Conservation (phyloP, 2,113 vertebrate genomes). For the pig (Sus scrofa) region DNA sequence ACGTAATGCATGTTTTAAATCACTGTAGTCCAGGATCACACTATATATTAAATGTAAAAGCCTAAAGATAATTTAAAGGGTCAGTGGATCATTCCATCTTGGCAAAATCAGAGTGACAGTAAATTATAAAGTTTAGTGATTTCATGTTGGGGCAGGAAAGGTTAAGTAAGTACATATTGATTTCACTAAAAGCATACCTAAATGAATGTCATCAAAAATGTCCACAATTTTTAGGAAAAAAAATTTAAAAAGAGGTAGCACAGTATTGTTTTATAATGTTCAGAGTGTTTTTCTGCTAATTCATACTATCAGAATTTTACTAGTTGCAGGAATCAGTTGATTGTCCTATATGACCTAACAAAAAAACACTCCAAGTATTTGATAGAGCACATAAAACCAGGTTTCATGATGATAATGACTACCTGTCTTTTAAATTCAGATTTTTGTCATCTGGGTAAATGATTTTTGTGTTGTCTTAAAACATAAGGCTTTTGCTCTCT, state of each 20-base stretch:
- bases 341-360: background rate
- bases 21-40: conserved; percentile 18
- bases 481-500: conserved; percentile 24
- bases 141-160: background rate
- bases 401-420: conserved; percentile 37
- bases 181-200: conserved; percentile 62
- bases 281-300: conserved; percentile 52
- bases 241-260: conserved; percentile 1
- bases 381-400: conserved; percentile 30
- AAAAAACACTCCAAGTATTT: conserved; percentile 36
- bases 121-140: conserved; percentile 43
- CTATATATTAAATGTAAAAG: conserved; percentile 49
- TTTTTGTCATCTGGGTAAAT: conserved; percentile 26
- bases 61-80: conserved; percentile 42
- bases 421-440: conserved; percentile 40
- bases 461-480: conserved; percentile 48
- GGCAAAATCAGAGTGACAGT: conserved; percentile 24
- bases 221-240: conserved; percentile 8
- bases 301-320: conserved; percentile 20
- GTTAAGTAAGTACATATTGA: background rate
- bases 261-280: conserved; percentile 44
- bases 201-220: conserved; percentile 50
- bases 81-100: conserved; percentile 46
- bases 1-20: conserved; percentile 50
- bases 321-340: conserved; percentile 58